Base-by-base conservation (phyloP, 1,140 invertebrate species). In the Pteromalus puparum region DNA sequence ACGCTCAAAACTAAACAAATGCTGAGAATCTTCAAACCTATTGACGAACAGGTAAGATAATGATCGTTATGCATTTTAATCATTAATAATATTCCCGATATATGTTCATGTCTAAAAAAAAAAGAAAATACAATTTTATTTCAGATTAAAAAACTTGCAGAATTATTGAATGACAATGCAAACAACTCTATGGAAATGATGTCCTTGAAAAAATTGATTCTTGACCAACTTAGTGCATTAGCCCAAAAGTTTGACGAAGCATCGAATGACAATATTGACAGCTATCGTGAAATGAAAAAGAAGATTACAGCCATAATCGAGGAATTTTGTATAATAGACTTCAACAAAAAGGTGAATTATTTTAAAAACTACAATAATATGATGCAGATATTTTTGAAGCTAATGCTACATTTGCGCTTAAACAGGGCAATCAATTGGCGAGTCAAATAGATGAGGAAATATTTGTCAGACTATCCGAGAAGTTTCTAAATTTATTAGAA, bases 1-100 rank as follows among this genome's bases (percentile, higher is more conserved):
- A 77, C 85, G 7, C 61, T 91, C 15, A 91, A 91, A 73, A 91
- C 90, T 26, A 90, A 86, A 73, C 80, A 87, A 80, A 90, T 90
- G 89, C 67, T 73, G 34, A 85, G 88, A 53, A 86, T 91, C 78
- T 86, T 89, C 21, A 85, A 87, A 46, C 87, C 88, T 5, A 86
- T 90, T 78, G 87, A 88, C 28, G 80, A 86, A 46, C 89, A 90
- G 83, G 90, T 91, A 90, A 34, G 30, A 88, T 24, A 26, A 82
- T 75, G 73, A 46, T 83, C 72, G 4, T 70, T 34, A 24, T 30
- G 61, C 81, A 42, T 42, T 9, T 81, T 67, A 28, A 70, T 26
- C 26, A 0, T 65, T 65, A 0, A 65, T 34, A 68, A 68, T 70
- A 61, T 30, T 70, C 26, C 67, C 24, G 26, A 28, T 28, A 3